Percentiles rank a stretch among this genome's conserved stretches.
Evolutionary conservation across 2,797 vertebrate genomes (phyloP).

Genomic region (Poecile montanus): DNA sequence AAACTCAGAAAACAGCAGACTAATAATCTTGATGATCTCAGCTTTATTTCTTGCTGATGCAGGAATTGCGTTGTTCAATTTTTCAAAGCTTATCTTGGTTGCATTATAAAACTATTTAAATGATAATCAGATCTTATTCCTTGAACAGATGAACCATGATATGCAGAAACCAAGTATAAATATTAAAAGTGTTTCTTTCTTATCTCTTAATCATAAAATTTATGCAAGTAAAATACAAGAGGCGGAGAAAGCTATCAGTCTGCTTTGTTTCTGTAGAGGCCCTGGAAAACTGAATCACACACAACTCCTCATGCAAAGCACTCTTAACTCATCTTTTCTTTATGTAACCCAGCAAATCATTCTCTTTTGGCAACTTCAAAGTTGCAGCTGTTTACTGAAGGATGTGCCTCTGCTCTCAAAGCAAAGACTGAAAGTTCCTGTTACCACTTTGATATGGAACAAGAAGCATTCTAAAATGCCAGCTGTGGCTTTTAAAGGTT

Average conservation of each 20-base stretch:
- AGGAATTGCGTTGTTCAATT: neutral
- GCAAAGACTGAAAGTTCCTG: constrained; percentile 57
- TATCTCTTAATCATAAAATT: neutral
- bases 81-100: neutral
- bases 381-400: constrained; percentile 73
- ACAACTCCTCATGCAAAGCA: neutral
- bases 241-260: neutral
- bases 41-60: neutral
- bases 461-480: constrained; percentile 68
- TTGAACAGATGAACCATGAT: neutral
- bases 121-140: neutral
- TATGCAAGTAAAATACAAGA: neutral
- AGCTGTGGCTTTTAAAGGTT: constrained; percentile 76
- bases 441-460: constrained; percentile 70
- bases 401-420: constrained; percentile 55
- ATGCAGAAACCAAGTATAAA: neutral
- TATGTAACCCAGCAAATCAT: constrained; percentile 66
- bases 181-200: neutral
- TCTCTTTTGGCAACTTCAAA: constrained; percentile 72
- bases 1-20: neutral
- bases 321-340: constrained; percentile 61
- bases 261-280: neutral
- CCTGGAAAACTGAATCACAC: constrained; percentile 26
- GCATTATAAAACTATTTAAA: neutral
- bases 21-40: neutral